These are phyloP conservation scores for Neelides sp. DNA, from an alignment of 1,140 invertebrate genomes.

Conservation along the genomic window DNA sequence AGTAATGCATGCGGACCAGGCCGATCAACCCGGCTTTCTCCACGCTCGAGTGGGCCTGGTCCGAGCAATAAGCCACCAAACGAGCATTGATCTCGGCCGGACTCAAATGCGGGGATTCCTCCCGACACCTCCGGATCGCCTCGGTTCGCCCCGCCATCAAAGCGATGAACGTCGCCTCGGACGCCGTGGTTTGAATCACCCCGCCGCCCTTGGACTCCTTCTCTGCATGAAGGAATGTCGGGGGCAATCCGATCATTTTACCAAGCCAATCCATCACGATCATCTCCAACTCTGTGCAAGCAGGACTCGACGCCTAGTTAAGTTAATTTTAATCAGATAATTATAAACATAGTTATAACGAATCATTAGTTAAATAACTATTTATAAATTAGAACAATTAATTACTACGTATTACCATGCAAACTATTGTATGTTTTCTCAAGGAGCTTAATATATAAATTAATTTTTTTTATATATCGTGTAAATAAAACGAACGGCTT, in stretches of 20 bases:
- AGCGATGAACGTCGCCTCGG: conserved; percentile 79
- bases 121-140: conserved; percentile 55
- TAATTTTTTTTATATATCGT: too few species aligned
- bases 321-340: conserved; percentile 7
- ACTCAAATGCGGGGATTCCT: conserved; percentile 51
- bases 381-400: too few species aligned
- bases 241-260: conserved; percentile 81
- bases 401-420: neutral
- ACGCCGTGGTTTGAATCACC: conserved; percentile 85
- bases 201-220: conserved; percentile 67
- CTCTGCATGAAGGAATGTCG: conserved; percentile 66
- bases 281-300: conserved; percentile 92
- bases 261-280: conserved; percentile 96
- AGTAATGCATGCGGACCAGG: conserved; percentile 78
- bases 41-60: conserved; percentile 89
- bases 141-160: conserved; percentile 77
- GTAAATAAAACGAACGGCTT: too few species aligned
- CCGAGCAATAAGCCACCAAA: conserved; percentile 88
- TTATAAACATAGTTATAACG: neutral
- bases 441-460: too few species aligned
- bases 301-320: conserved; percentile 73
- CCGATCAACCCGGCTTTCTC: conserved; percentile 88
- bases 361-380: too few species aligned
- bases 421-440: conserved; percentile 4
- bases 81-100: conserved; percentile 80